Evolutionary conservation across 2,113 vertebrate species (phyloP).

Genomic region (Tragelaphus scriptus): DNA sequence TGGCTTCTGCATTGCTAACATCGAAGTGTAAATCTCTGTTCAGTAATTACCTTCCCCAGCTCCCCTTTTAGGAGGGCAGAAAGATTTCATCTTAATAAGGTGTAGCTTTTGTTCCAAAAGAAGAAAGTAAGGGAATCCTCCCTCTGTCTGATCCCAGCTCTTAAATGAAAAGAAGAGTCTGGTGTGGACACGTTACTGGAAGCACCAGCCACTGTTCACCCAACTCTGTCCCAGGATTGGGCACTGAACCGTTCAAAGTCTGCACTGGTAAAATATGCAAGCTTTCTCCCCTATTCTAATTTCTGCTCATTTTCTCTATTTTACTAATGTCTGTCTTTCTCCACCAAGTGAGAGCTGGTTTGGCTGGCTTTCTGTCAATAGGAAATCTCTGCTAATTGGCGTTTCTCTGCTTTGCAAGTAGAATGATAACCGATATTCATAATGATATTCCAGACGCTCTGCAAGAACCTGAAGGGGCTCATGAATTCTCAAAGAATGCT

Average conservation of each 20-base stretch:
- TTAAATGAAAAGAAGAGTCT: background rate
- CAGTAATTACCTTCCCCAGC: conserved; percentile 49
- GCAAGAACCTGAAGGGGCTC: background rate
- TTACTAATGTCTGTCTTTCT: background rate
- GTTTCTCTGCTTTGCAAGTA: conserved; percentile 22
- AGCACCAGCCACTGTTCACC: background rate
- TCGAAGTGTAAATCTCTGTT: conserved; percentile 35
- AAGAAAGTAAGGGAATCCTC: background rate
- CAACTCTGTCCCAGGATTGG: background rate
- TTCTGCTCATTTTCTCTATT: conserved; percentile 21
- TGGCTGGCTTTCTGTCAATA: background rate
- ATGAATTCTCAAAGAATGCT: conserved; percentile 28
- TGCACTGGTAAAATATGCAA: background rate
- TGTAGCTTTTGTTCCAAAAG: background rate
- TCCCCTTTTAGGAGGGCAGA: background rate
- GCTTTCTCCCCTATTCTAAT: background rate
- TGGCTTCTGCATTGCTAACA: background rate
- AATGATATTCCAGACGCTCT: conserved; percentile 11
- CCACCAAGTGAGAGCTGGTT: background rate
- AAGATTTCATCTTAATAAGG: conserved; percentile 36
- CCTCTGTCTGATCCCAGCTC: background rate
- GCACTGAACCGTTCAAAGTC: background rate
- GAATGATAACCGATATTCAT: conserved; percentile 30
- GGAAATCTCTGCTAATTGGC: conserved; percentile 41
- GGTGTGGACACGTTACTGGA: background rate